Base-by-base conservation (phyloP, 2,113 vertebrate genomes). In the Thalassarche chlororhynchos region DNA sequence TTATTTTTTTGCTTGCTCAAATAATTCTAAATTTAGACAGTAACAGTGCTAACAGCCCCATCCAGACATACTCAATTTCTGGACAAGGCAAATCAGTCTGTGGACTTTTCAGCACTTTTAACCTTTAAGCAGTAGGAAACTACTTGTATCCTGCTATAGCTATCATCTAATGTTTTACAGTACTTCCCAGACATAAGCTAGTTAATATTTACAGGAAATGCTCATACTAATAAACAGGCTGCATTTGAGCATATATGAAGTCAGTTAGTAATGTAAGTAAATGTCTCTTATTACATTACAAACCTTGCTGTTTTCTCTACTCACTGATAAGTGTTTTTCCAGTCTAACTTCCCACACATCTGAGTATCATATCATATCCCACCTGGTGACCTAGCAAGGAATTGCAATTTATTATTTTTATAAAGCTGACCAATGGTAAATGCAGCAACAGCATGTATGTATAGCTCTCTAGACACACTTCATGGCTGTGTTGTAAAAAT, bases 331-430 rank as follows among this genome's bases (percentile, higher is more conserved):
- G 12, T 55, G 18, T 55, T 80, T 89, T 93, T 87, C 57, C 60
- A 89, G 28, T 83, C 32, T 90, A 89, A 57, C 21, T 92, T 93
- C 31, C 68, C 32, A 69, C 57, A 84, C 36, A 89, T 75, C 61
- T 88, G 68, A 84, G 29, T 71, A 38, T 90, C 14, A 4, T 83
- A 80, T 81, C 25, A 32, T 19, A 61, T 92, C 65, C 72, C 36
- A 96, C 28, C 77, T 91, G 62, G n/a, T 87, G 58, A 96, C 42
- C 42, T 82, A 36, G 40, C 70, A 89, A 94, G 40, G 55, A 95
- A 96, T 38, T 95, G 46, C 68, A 82, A 47, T 87, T 74, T 87
- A n/a, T 65, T 86, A 40, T 92, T 89, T 90, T 87, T 66, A 89
- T 84, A 61, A 71, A 94, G 46, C 26, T 80, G 81, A 31, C 17